Percentiles rank a stretch among this genome's conserved stretches.
Conservation (phyloP, 1,140 invertebrate genomes). For the Pogonomyrmex barbatus region DNA sequence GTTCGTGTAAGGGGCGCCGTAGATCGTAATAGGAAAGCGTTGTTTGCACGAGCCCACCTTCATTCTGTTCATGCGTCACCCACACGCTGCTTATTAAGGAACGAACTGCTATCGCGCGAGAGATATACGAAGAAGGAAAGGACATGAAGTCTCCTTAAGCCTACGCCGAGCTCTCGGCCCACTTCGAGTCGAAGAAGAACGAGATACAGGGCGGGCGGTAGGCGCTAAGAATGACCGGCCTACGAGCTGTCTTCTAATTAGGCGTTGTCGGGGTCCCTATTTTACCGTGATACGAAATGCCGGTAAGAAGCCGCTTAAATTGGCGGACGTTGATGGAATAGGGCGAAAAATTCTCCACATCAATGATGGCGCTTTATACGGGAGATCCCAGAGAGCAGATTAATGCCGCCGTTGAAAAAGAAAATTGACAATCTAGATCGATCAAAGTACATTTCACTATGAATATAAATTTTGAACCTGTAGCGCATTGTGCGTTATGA, state of each 20-base stretch:
- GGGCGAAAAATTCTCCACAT: too few relatives aligned
- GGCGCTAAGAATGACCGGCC: constrained; percentile 73
- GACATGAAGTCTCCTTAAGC: constrained; percentile 70
- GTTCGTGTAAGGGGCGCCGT: constrained; percentile 27
- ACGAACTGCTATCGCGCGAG: constrained; percentile 72
- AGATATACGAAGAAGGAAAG: constrained; percentile 71
- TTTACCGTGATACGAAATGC: constrained; percentile 35
- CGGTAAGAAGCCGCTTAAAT: constrained; percentile 23
- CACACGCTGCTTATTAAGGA: constrained; percentile 76
- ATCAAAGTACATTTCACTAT: not conserved
- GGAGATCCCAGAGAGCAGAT: not conserved
- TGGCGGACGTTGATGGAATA: constrained; percentile 10
- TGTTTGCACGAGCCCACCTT: constrained; percentile 69
- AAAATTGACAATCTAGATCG: not conserved
- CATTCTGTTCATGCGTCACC: constrained; percentile 63
- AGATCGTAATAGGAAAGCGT: constrained; percentile 65
- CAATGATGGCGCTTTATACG: not conserved
- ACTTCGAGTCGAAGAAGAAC: constrained; percentile 59
- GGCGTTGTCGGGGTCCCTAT: constrained; percentile 65
- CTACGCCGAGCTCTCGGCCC: constrained; percentile 70
- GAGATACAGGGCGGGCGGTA: constrained; percentile 67
- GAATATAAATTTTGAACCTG: constrained; percentile 11
- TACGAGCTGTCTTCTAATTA: constrained; percentile 78
- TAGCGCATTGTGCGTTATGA: constrained; percentile 18
- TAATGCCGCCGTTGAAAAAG: not conserved